These are phyloP conservation scores for Stictocephala bisonia DNA, from an alignment of 2,888 invertebrate species.

Conservation along the genomic window DNA sequence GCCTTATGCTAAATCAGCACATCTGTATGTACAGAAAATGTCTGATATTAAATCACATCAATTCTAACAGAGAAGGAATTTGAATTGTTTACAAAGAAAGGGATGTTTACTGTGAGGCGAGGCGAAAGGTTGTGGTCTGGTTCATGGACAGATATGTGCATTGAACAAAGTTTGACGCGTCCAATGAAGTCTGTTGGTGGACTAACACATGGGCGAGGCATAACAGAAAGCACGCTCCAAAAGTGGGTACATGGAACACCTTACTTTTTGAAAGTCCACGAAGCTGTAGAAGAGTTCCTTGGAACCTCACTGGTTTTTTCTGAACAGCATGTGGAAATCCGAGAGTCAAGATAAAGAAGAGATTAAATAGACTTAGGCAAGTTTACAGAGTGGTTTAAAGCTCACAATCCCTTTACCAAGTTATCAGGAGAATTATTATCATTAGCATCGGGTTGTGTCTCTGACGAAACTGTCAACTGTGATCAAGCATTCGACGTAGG, in stretches of 20 bases:
- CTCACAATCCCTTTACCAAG: constrained; percentile 11
- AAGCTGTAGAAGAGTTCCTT: constrained; percentile 3
- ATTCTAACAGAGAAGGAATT: too few relatives aligned
- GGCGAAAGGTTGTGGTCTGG: too few relatives aligned
- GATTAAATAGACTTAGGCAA: too few relatives aligned
- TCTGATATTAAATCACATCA: background rate
- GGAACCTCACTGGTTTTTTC: too few relatives aligned
- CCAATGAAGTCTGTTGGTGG: constrained; percentile 18
- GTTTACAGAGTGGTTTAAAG: too few relatives aligned
- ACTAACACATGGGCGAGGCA: constrained; percentile 35
- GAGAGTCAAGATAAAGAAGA: background rate
- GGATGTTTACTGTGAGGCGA: background rate
- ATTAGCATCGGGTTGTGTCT: background rate
- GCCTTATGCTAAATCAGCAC: background rate
- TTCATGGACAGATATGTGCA: constrained; percentile 6
- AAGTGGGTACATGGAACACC: constrained; percentile 29
- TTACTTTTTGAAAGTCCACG: background rate
- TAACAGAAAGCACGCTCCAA: constrained; percentile 7
- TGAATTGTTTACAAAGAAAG: background rate
- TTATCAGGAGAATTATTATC: constrained; percentile 14
- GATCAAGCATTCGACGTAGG: constrained; percentile 28
- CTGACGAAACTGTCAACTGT: constrained; percentile 18
- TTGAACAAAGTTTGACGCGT: constrained; percentile 21
- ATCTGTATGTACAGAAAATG: background rate
- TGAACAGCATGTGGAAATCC: too few relatives aligned